Conservation (phyloP, 2,888 invertebrate species). For the Apamea monoglypha region DNA sequence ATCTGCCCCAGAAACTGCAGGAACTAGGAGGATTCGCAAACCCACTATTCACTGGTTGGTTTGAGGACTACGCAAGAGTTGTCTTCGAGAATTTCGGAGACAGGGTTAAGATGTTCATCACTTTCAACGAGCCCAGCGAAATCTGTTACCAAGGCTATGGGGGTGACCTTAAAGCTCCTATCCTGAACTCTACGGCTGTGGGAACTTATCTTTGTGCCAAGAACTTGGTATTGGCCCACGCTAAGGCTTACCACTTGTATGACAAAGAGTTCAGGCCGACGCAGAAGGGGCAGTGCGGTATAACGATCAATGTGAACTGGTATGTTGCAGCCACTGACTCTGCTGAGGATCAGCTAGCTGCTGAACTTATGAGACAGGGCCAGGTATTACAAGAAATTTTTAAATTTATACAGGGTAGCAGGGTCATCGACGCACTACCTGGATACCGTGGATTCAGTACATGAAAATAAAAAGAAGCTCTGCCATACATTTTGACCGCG, state of each 20-base stretch:
- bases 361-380: conserved; percentile 75
- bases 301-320: conserved; percentile 70
- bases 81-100: conserved; percentile 84
- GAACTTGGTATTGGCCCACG: conserved; percentile 89
- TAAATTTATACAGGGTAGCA: not conserved
- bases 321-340: conserved; percentile 75
- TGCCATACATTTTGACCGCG: not conserved
- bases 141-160: conserved; percentile 86
- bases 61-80: conserved; percentile 85
- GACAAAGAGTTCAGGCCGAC: conserved; percentile 74
- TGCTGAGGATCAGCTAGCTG: conserved; percentile 79
- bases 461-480: not conserved
- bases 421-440: not conserved
- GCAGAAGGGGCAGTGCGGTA: conserved; percentile 70
- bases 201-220: conserved; percentile 87
- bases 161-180: conserved; percentile 71
- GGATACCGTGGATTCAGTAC: not conserved
- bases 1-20: conserved; percentile 81
- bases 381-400: conserved; percentile 50
- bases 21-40: conserved; percentile 75
- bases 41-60: conserved; percentile 82
- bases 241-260: conserved; percentile 81
- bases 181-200: conserved; percentile 79
- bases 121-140: conserved; percentile 86
- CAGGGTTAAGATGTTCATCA: conserved; percentile 75